Evolutionary conservation across 2,888 invertebrate genomes (phyloP), one percentile per base, ranked within the genome.

Genomic region (Tortrix viridana): DNA sequence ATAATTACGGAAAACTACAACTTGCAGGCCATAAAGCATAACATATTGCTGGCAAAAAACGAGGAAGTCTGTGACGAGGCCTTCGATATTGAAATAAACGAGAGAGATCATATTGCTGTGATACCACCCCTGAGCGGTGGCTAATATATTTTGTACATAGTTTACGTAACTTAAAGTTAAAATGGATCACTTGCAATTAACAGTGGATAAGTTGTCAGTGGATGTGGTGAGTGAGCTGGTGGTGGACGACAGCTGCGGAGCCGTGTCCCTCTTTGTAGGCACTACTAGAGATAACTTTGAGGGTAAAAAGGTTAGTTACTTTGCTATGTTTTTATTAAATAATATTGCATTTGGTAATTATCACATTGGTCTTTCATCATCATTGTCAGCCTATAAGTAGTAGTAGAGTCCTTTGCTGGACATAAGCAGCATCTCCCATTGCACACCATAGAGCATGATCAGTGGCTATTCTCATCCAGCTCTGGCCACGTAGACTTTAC

Each of bases 41-140:
- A 93, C 76, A 86, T 98, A 43, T 94, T 98, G 44, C 75, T 98
- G 64, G 96, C 98, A 0, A 88, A 96, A 53, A 98, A 98, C 90
- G 96, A 98, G 78, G 95, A 95, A 70, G 97, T 97, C 72, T 93
- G 95, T 67, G 85, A 91, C 60, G 88, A 93, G 1, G 88, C 92
- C 38, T 82, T 88, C 41, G 82, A 87, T 44, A 83, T 96, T 43
- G 80, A 88, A 20, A 84, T 97, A 5, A 92, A 92, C 43, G 90
- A 94, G 23, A 94, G 94, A 67, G 98, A 98, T 92, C 96, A 95
- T 84, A 93, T 98, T 67, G 98, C 98, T 67, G 93, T 98, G 14
- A 98, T 99, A 78, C 98, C 98, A 57, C 98, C 98, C 0, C 92
- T 99, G 55, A 98, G 98, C 88, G 98, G 98, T 74, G 98, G 98